Evolutionary conservation across 2,113 vertebrate species (phyloP).

Genomic region (Cacatua alba): DNA sequence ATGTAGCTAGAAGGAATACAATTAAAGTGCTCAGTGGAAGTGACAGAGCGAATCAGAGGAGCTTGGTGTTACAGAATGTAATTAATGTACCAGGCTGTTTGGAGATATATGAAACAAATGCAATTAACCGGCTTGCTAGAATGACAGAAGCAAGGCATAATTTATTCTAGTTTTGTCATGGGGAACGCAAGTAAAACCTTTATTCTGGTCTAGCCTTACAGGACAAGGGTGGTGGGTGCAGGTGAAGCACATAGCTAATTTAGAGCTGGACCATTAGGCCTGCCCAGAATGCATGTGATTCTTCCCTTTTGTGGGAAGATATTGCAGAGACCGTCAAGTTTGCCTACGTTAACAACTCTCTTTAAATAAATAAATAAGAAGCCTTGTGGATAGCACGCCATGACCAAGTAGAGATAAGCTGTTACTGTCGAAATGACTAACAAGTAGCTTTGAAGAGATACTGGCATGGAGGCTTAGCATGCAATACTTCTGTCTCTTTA

Average conservation of each 20-base stretch:
- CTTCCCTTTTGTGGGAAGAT: not conserved
- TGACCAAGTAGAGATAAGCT: not conserved
- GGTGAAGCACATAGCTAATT: not conserved
- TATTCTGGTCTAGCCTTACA: constrained; percentile 41
- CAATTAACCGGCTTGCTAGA: constrained; percentile 76
- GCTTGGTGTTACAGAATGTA: constrained; percentile 75
- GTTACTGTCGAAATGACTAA: constrained; percentile 27
- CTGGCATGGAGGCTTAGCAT: not conserved
- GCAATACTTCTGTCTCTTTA: not conserved
- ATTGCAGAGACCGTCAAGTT: not conserved
- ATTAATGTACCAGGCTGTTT: constrained; percentile 75
- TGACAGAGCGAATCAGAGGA: constrained; percentile 75
- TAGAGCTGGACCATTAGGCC: not conserved
- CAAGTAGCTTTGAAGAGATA: constrained; percentile 34
- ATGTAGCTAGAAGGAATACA: constrained; percentile 61
- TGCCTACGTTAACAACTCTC: not conserved
- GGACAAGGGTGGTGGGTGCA: not conserved
- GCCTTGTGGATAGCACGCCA: not conserved
- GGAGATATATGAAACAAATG: constrained; percentile 77
- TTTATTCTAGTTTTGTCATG: constrained; percentile 50
- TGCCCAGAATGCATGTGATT: not conserved
- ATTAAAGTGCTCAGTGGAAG: constrained; percentile 75
- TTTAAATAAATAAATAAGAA: not conserved
- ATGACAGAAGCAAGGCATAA: constrained; percentile 52
- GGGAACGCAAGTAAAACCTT: constrained; percentile 58